Percentiles rank a stretch among this genome's conserved stretches.
phyloP scores from a whole-genome alignment of 2,888 invertebrate species.

The Chrysolina americana region DNA sequence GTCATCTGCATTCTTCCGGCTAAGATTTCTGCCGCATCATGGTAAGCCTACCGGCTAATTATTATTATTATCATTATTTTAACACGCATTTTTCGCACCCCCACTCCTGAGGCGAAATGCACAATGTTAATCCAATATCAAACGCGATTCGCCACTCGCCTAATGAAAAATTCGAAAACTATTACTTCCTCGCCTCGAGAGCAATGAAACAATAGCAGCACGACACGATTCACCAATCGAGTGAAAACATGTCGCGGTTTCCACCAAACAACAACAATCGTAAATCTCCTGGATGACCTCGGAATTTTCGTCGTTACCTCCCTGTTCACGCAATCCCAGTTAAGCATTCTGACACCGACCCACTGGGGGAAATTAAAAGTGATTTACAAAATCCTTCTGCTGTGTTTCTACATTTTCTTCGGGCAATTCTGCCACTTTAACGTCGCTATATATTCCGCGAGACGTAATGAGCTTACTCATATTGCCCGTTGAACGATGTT shows the following conservation, averaged over 20 bases:
- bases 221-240: neutral
- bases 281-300: neutral
- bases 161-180: too few species aligned
- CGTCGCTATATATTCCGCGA: slow-evolving; percentile 16
- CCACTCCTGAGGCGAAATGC: too few species aligned
- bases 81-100: too few species aligned
- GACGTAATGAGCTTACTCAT: slow-evolving; percentile 20
- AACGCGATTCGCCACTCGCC: too few species aligned
- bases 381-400: slow-evolving; percentile 17
- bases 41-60: too few species aligned
- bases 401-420: slow-evolving; percentile 20
- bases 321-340: neutral
- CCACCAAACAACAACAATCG: neutral
- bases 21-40: too few species aligned
- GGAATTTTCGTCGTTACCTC: neutral
- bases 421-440: slow-evolving; percentile 11
- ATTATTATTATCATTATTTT: too few species aligned
- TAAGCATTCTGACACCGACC: neutral
- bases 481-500: slow-evolving; percentile 26
- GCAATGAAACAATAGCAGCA: neutral
- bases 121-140: too few species aligned
- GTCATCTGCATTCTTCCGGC: too few species aligned
- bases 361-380: slow-evolving; percentile 11
- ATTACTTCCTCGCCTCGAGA: neutral
- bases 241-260: neutral